Evolutionary conservation across 2,113 vertebrate genomes (phyloP), one percentile per base, ranked within the genome.

Genomic region (Onychostoma macrolepis): DNA sequence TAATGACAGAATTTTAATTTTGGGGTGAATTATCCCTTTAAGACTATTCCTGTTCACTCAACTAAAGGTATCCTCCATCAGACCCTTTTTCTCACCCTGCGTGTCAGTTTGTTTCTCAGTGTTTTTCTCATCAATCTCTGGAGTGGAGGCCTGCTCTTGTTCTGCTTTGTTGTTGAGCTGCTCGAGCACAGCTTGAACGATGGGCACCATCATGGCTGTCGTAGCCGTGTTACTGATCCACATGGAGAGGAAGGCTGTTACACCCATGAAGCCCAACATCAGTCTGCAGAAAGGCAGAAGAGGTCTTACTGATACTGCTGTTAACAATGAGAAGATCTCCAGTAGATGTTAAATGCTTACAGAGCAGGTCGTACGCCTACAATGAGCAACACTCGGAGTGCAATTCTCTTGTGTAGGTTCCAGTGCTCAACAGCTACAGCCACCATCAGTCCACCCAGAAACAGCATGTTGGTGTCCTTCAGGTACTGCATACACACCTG

Each of bases 171-270:
- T 83, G 71, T 95, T 92, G 88, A 99, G 94, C 92, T 99, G 96
- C n/a, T 96, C 91, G 83, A 99, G 92, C 33, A 99, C 93, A 0
- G 98, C 98, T 91, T 98, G 96, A 72, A 98, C 96, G 0, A 99
- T 99, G 69, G 98, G 97, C 38, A 99, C 94, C 97, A 99, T 99
- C 98, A 99, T 99, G 90, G 98, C 97, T 0, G 97, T 98, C 81
- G 98, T 96, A 88, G 98, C 97, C 0, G 98, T 99, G 93, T 99
- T 99, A 93, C 97, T 99, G 94, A 99, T 98, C 98, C 98, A 99
- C 98, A 99, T 99, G 85, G 98, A 99, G 45, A 99, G 94, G 91
- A 99, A 99, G 61, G 98, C 98, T 0, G 98, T 99, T 88, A 97
- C 96, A 0, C 92, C 10, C 98, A 99, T 99, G 89, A 99, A 98